Conservation (phyloP, 2,888 invertebrate species). For the Masnerella sp. region DNA sequence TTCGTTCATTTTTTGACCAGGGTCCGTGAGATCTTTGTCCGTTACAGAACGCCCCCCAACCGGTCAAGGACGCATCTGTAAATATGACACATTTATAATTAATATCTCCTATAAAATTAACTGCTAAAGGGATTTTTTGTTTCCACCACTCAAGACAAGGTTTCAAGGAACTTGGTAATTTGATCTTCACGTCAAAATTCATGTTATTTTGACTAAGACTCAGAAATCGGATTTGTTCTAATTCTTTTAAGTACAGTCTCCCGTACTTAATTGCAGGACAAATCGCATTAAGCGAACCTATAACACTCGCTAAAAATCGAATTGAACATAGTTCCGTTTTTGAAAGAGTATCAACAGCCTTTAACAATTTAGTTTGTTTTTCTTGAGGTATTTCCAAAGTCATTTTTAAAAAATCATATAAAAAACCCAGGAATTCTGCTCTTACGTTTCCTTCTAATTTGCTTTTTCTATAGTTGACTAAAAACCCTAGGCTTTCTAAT, state of each 20-base stretch:
- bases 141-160: slow-evolving; percentile 11
- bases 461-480: slow-evolving; percentile 21
- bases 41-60: not conserved
- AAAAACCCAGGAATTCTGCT: slow-evolving; percentile 24
- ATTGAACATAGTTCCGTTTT: slow-evolving; percentile 15
- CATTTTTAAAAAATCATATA: slow-evolving; percentile 19
- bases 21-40: not conserved
- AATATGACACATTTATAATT: slow-evolving; percentile 8
- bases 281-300: slow-evolving; percentile 29
- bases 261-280: slow-evolving; percentile 44
- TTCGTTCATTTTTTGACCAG: slow-evolving; percentile 29
- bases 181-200: not conserved
- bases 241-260: slow-evolving; percentile 13
- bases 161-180: not conserved
- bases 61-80: slow-evolving; percentile 6
- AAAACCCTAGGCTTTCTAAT: not conserved
- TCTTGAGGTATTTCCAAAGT: slow-evolving; percentile 17
- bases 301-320: slow-evolving; percentile 25
- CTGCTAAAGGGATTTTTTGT: not conserved
- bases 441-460: not conserved
- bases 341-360: not conserved
- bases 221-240: slow-evolving; percentile 28
- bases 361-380: not conserved
- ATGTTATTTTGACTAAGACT: not conserved
- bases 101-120: not conserved